Evolutionary conservation across 2,888 invertebrate species (phyloP), one percentile per base, ranked within the genome.

Genomic region (Eupeodes latifasciatus): DNA sequence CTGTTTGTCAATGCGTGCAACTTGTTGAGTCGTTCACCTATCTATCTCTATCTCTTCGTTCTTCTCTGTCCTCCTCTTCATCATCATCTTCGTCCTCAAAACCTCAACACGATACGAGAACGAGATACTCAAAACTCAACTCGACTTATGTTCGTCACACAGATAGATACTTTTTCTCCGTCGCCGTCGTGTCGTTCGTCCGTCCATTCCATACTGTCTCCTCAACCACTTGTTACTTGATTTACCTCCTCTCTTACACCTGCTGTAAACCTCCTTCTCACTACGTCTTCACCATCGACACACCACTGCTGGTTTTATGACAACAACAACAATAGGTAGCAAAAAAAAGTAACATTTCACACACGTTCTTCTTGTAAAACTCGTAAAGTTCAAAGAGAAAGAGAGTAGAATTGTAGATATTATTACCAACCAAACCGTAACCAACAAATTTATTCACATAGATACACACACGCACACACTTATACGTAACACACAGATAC

Each of bases 11-110:
- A 69, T 84, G 83, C 85, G 81, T 88, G 88, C 88, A 88, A 88
- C 88, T 88, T 88, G 88, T 88, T 88, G 88, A 88, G 88, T 88
- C 88, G 88, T 88, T 88, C 85, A 88, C 88, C 88, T 88, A 88
- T 88, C 88, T 88, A 84, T 59, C 71, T 69, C 36, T 51, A 51
- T 69, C 71, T 59, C 14, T 14, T 27, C 66, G 40, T 19, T 27
- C 66, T 12, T 27, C 66, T 2, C 4, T 40, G 5, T 40, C 40
- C 6, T 40, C 59, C 59, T 47, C 47, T 59, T 27, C 27, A 3
- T 27, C 59, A n/a, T 59, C 34, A 7, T 59, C 2, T 27, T 27
- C 59, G 59, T 59, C 59, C 59, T 59, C 59, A 59, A 59, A 6
- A 47, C 10, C 47, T 11, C 7, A 4, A 47, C 57, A 59, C 34